Evolutionary conservation across 2,888 invertebrate species (phyloP), one percentile per base, ranked within the genome.

Genomic region (Acrobasis consociella): DNA sequence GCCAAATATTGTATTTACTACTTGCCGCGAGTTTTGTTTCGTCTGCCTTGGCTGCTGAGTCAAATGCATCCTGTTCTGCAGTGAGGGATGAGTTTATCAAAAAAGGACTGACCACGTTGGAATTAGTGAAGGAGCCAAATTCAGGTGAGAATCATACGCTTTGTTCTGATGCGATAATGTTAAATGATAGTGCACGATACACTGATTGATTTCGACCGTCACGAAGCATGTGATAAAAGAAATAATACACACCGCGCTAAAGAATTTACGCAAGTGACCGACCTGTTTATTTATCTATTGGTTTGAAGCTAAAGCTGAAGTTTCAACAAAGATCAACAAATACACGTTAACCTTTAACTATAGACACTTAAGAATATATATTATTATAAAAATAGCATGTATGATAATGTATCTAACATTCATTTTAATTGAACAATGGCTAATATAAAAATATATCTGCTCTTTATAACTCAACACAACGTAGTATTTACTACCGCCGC

Each of bases 41-140:
- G 68, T 75, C 75, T 70, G 80, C 80, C 70, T 79, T 83, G 72
- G 84, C 82, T 66, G 85, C 86, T 64, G 89, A 89, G 72, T 73
- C 79, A 66, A 88, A 88, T 72, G 78, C 81, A 74, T 89, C 92
- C 72, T 94, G 94, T 89, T 85, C 91, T 66, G 89, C 85, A 80
- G 93, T 93, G 72, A 91, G 85, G 82, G 90, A 78, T 77, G 85
- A 90, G 69, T 92, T 93, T 72, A 90, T 88, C 77, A 87, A 86
- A 78, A 91, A 89, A 82, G 91, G 91, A 85, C 83, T 88, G 80
- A 86, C 88, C 68, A 80, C 85, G 69, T 81, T 86, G 72, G 91
- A 91, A 73, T 81, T 93, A 69, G 90, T 91, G 77, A 86, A 91
- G 67, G 87, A 88, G 70, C 93, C 93, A 50, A 89, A 87, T 80